phyloP scores from a whole-genome alignment of 2,113 vertebrate species.

The Pleuronectes platessa region DNA sequence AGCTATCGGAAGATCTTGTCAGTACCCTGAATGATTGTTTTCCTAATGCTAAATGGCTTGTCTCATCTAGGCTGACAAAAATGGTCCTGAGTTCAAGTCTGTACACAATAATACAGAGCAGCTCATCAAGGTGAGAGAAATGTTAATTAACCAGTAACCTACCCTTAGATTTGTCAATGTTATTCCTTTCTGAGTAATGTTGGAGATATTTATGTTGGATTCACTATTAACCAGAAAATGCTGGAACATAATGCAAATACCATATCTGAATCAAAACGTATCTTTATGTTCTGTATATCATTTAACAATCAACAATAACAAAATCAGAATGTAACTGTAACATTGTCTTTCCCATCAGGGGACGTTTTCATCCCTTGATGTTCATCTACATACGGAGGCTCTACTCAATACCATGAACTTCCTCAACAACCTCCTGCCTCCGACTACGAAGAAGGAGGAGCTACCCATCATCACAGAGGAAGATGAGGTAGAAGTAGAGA shows the following conservation, averaged over 20 bases:
- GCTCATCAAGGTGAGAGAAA: constrained; percentile 88
- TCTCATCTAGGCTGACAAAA: constrained; percentile 87
- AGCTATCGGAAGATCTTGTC: not conserved
- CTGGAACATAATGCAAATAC: not conserved
- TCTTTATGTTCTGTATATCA: not conserved
- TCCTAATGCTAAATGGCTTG: not conserved
- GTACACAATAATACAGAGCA: constrained; percentile 90
- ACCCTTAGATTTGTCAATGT: not conserved
- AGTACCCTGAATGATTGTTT: not conserved
- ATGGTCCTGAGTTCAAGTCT: constrained; percentile 87
- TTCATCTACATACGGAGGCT: constrained; percentile 95
- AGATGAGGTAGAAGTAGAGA: constrained; percentile 78
- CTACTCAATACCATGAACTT: constrained; percentile 92
- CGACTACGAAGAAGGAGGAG: constrained; percentile 81
- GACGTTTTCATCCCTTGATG: constrained; percentile 95
- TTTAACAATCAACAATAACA: not conserved
- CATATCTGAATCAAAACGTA: not conserved
- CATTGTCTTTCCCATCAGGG: constrained; percentile 62
- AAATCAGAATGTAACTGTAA: not conserved
- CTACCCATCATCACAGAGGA: constrained; percentile 73
- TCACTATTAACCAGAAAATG: not conserved
- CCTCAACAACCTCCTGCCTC: constrained; percentile 87
- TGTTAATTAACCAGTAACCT: not conserved
- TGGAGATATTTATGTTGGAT: not conserved
- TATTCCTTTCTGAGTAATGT: not conserved